These are phyloP conservation scores for Fundulus diaphanus DNA, from an alignment of 2,797 vertebrate genomes.

Conservation along the genomic window DNA sequence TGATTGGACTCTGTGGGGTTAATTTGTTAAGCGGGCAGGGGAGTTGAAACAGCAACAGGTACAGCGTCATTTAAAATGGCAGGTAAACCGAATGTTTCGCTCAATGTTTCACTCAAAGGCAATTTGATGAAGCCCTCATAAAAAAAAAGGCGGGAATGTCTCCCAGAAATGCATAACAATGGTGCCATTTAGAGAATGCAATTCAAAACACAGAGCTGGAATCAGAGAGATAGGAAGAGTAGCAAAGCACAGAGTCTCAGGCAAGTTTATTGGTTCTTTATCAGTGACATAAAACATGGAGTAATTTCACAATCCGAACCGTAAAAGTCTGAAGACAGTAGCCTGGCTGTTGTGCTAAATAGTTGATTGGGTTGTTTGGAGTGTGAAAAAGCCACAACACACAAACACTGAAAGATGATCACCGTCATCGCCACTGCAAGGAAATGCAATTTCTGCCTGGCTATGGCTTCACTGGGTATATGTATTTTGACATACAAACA, in stretches of 20 bases:
- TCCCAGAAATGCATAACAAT: background rate
- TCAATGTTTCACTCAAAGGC: background rate
- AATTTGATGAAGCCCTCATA: background rate
- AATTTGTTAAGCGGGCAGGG: background rate
- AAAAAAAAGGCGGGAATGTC: background rate
- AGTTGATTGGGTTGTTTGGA: background rate
- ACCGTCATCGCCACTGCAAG: background rate
- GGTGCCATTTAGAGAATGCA: background rate
- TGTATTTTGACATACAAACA: background rate
- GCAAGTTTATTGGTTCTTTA: background rate
- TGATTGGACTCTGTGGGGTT: background rate
- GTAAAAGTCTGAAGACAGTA: background rate
- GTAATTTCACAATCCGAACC: background rate
- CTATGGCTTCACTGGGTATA: background rate
- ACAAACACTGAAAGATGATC: background rate
- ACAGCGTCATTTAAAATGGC: background rate
- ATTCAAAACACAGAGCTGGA: background rate
- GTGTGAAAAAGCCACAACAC: background rate
- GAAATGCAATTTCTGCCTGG: slow-evolving; percentile 24
- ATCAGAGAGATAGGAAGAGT: background rate
- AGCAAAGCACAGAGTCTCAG: background rate
- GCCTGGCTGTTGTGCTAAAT: background rate
- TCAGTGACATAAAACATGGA: background rate
- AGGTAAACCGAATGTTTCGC: background rate
- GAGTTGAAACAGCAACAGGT: background rate